phyloP scores from a whole-genome alignment of 2,888 invertebrate genomes.

The Parnassius glacialis region DNA sequence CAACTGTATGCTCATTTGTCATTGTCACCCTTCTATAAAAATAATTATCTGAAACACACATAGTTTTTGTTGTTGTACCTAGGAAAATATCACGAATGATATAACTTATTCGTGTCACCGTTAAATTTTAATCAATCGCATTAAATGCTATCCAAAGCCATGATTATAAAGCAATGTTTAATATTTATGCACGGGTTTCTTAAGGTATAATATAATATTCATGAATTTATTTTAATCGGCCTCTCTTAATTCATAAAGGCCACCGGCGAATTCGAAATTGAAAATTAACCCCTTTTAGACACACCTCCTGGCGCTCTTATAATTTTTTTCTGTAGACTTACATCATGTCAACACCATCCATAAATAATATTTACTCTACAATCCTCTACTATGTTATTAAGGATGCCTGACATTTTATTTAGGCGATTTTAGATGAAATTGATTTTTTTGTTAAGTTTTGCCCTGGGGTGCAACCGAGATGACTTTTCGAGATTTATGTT shows the following conservation, averaged over 20 bases:
- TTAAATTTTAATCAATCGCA: slow-evolving; percentile 58
- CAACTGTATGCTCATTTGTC: no score
- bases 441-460: slow-evolving; percentile 57
- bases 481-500: slow-evolving; percentile 69
- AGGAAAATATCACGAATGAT: no score
- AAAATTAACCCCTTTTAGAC: slow-evolving; percentile 76
- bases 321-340: slow-evolving; percentile 51
- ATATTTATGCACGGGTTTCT: slow-evolving; percentile 60
- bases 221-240: slow-evolving; percentile 60
- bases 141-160: slow-evolving; percentile 52
- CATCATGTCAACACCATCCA: slow-evolving; percentile 72
- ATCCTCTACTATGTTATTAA: slow-evolving; percentile 65
- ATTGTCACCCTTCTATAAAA: no score
- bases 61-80: no score
- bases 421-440: slow-evolving; percentile 67
- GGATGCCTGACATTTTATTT: slow-evolving; percentile 73
- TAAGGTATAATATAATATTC: slow-evolving; percentile 49
- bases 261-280: slow-evolving; percentile 72
- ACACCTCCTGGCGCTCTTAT: slow-evolving; percentile 66
- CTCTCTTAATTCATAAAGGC: slow-evolving; percentile 65
- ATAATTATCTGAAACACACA: no score
- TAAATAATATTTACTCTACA: slow-evolving; percentile 72
- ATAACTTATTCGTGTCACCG: slow-evolving; percentile 37
- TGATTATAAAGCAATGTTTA: slow-evolving; percentile 55
- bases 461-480: slow-evolving; percentile 66